Base-by-base conservation (phyloP, 37 sponge, comb jelly and placozoan genomes). In the Beroe ovata region DNA sequence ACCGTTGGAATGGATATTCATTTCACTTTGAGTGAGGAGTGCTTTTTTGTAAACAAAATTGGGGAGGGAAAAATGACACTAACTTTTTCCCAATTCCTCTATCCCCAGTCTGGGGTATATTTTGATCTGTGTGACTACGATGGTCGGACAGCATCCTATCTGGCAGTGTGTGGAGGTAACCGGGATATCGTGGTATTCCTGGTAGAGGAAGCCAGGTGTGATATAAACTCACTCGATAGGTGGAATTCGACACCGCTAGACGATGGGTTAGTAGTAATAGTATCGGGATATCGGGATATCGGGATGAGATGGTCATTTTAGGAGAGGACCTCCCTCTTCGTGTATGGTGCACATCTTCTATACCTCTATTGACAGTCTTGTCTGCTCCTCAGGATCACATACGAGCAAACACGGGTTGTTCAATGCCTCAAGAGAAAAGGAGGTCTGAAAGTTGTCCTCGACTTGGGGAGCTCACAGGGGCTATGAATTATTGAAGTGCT, bases 241-340 rank as follows among this genome's bases (percentile, higher is more conserved):
- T 93, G 93, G 93, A 60, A 72, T 28, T 62, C 66, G 34, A 93
- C 93, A 8, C 92, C 93, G 0, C 61, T 93, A 29, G 90, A 90
- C 64, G 93, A 93, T 22, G 93, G 84, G 84, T 77, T 18, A n/a
- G 84, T 77, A n/a, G n/a, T n/a, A n/a, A n/a, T n/a, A n/a, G n/a
- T n/a, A n/a, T n/a, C n/a, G n/a, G n/a, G n/a, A n/a, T n/a, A n/a
- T n/a, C n/a, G n/a, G n/a, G n/a, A n/a, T n/a, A n/a, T n/a, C n/a
- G n/a, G n/a, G n/a, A n/a, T n/a, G n/a, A n/a, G n/a, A n/a, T n/a
- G n/a, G n/a, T n/a, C n/a, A n/a, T n/a, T n/a, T n/a, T n/a, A n/a
- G n/a, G n/a, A n/a, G n/a, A n/a, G n/a, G n/a, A n/a, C n/a, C n/a
- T n/a, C n/a, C n/a, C n/a, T n/a, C n/a, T n/a, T n/a, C n/a, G n/a